These are phyloP conservation scores for Pammene aurita DNA, from an alignment of 2,888 invertebrate genomes.

Conservation along the genomic window DNA sequence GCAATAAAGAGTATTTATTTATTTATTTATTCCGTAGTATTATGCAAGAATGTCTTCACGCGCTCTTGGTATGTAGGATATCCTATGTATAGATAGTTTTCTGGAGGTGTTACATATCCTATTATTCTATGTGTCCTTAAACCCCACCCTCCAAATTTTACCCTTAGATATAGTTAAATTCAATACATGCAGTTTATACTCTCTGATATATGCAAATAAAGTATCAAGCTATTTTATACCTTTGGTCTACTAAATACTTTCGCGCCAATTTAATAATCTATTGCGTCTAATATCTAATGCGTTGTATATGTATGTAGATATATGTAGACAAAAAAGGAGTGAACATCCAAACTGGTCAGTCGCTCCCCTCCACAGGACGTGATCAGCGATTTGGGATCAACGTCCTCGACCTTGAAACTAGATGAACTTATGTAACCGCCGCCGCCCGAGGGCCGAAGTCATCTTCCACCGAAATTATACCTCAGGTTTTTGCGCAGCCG, in stretches of 20 bases:
- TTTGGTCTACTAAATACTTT: neutral
- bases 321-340: conserved; percentile 70
- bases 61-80: conserved; percentile 16
- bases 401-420: conserved; percentile 82
- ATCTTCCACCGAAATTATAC: conserved; percentile 75
- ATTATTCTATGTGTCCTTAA: too few relatives aligned
- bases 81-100: neutral
- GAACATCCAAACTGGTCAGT: conserved; percentile 73
- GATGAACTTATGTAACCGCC: conserved; percentile 82
- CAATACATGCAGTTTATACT: too few relatives aligned
- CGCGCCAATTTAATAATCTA: conserved; percentile 14
- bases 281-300: conserved; percentile 18
- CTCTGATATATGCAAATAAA: neutral
- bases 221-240: neutral
- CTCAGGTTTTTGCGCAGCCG: conserved; percentile 75
- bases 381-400: conserved; percentile 82
- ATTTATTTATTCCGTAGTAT: conserved; percentile 6
- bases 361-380: conserved; percentile 74
- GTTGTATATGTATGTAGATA: conserved; percentile 31
- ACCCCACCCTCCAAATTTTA: too few relatives aligned
- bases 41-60: conserved; percentile 21
- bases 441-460: conserved; percentile 70
- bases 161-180: too few relatives aligned
- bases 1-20: too few relatives aligned
- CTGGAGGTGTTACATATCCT: too few relatives aligned